These are phyloP conservation scores for Stenoptilia bipunctidactyla DNA, from an alignment of 2,888 invertebrate genomes.

Conservation along the genomic window DNA sequence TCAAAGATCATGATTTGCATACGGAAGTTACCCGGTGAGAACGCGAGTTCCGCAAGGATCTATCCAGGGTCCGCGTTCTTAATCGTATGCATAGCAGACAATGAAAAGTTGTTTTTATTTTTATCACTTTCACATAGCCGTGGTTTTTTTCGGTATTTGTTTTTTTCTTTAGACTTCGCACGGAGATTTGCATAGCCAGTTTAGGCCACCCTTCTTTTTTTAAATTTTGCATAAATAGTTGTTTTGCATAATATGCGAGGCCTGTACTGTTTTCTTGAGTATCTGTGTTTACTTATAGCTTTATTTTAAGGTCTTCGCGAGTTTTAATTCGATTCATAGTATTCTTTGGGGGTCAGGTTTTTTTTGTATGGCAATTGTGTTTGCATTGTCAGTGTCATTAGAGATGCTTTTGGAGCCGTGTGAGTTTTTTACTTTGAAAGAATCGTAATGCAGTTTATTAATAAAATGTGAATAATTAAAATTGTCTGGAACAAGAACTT, in stretches of 20 bases:
- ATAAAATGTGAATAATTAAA: conserved; percentile 55
- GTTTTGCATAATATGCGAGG: conserved; percentile 55
- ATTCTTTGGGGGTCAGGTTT: conserved; percentile 52
- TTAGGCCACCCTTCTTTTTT: conserved; percentile 35
- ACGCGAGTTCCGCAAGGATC: conserved; percentile 44
- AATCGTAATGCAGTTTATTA: conserved; percentile 20
- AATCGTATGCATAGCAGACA: conserved; percentile 48
- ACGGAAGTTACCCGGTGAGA: conserved; percentile 50
- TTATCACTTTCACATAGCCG: conserved; percentile 57
- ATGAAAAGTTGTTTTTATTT: conserved; percentile 60
- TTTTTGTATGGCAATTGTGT: conserved; percentile 34
- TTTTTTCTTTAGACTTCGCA: conserved; percentile 63
- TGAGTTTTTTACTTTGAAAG: conserved; percentile 37
- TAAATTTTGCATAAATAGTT: conserved; percentile 31
- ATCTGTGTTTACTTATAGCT: conserved; percentile 53
- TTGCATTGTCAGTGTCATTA: conserved; percentile 48
- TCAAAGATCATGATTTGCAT: conserved; percentile 57
- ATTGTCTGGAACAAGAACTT: conserved; percentile 44
- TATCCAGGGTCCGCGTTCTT: conserved; percentile 33
- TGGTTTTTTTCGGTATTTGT: conserved; percentile 59
- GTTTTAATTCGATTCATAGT: conserved; percentile 54
- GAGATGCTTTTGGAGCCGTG: conserved; percentile 49
- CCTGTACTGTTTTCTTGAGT: conserved; percentile 42
- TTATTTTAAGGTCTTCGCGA: conserved; percentile 54
- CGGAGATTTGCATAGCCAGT: conserved; percentile 67